Base-by-base conservation (phyloP, 2,888 invertebrate species). In the Teleiodes luculella region DNA sequence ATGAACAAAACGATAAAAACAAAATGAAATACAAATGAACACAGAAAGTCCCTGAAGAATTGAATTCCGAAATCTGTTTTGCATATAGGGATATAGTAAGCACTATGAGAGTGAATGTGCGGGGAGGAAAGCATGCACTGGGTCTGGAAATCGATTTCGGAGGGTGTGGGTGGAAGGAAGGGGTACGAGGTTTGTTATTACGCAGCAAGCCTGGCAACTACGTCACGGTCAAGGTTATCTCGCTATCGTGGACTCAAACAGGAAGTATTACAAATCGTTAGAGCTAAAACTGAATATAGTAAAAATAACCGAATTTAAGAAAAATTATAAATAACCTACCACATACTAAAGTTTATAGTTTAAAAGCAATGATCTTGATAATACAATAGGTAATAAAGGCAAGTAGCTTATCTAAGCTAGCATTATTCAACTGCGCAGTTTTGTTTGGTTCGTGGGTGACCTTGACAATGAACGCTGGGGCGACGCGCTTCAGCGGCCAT, bases 401-500 rank as follows among this genome's bases (percentile, higher is more conserved):
- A 43, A 43, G 43, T 20, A 39, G 18, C 8, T 24, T 35, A 48
- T 48, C 48, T 18, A 50, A 62, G 52, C 37, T 14, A 28, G 49
- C 24, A 57, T 60, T 67, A 74, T 66, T 67, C 63, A 64, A 76
- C 65, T 24, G 13, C 43, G 81, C 78, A 83, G 80, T 84, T 84
- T 78, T 78, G 78, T 85, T 83, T 83, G 28, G 53, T 45, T 79
- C 80, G 77, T 74, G 59, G 71, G 66, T 81, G 87, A 86, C 88
- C 88, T 88, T 89, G 88, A 74, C 87, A 86, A 76, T 88, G 87
- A 86, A 87, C 82, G 84, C 68, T 68, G 76, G 81, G 80, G 79
- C 80, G 86, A 77, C 81, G 76, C 83, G 85, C 86, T 80, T 74
- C 76, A 77, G 76, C 79, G 76, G 78, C 84, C 84, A 83, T 81